Evolutionary conservation across 2,888 invertebrate genomes (phyloP).

Genomic region (Brachylomia viminalis): DNA sequence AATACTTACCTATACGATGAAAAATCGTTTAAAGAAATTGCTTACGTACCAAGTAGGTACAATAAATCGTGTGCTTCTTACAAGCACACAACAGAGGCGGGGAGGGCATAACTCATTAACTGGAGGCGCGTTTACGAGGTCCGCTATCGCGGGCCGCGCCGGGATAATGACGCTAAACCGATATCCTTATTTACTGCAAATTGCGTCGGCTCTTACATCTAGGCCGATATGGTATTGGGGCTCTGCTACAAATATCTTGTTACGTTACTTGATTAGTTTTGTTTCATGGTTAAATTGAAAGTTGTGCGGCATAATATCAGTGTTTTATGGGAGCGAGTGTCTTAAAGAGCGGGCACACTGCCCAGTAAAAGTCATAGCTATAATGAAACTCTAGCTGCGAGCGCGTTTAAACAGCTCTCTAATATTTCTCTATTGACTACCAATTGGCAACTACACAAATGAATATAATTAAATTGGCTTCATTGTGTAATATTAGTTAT

Average conservation of each 20-base stretch:
- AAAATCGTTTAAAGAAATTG: constrained; percentile 77
- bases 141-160: constrained; percentile 73
- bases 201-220: constrained; percentile 79
- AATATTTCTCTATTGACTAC: background rate
- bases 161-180: constrained; percentile 88
- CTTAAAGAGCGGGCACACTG: constrained; percentile 13
- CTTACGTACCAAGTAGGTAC: constrained; percentile 70
- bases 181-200: constrained; percentile 90
- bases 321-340: constrained; percentile 48
- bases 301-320: constrained; percentile 49
- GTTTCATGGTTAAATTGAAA: constrained; percentile 68
- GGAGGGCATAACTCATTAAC: constrained; percentile 73
- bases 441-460: constrained; percentile 7
- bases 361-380: constrained; percentile 24
- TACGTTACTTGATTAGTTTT: constrained; percentile 71
- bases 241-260: constrained; percentile 69
- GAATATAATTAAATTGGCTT: constrained; percentile 5
- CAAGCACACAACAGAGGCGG: constrained; percentile 70
- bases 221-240: constrained; percentile 66
- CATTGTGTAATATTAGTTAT: background rate
- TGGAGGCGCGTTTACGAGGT: constrained; percentile 77
- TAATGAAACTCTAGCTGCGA: constrained; percentile 1
- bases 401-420: background rate
- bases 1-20: constrained; percentile 67
- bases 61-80: constrained; percentile 75